Evolutionary conservation across 1,140 invertebrate genomes (phyloP), one percentile per base, ranked within the genome.

Genomic region (Zaprionus africanus): DNA sequence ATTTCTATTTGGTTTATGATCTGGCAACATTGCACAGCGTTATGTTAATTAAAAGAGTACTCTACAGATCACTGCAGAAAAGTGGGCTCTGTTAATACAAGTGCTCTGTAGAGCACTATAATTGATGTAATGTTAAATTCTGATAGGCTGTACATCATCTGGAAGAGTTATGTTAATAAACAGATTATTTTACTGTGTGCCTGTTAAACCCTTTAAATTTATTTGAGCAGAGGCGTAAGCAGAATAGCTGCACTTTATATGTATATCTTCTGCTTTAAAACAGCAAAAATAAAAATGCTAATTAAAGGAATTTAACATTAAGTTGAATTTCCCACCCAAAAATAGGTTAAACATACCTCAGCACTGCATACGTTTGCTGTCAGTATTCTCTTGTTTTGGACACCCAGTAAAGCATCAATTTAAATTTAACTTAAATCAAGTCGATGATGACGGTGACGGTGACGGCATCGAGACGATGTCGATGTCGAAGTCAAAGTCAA

Each of bases 341-440:
- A 5, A n/a, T 2, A 12, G 9, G 9, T 11, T 31, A 31, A 31
- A 11, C 0, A 11, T 41, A n/a, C 9, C 31, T 9, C 31, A 34
- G 17, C 7, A n/a, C 11, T 75, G 63, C 38, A 43, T 11, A 31
- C 13, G 31, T 9, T n/a, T 67, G 60, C 24, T 64, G 63, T 59
- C 71, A 68, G 67, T 61, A 11, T 11, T 61, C 19, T 59, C 73
- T 43, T 56, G 61, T 57, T 72, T 57, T 12, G 34, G 56, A 17
- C 31, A 73, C 49, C 53, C 49, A 34, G 63, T 41, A 62, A 22
- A 53, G 60, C 19, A 62, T 73, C 76, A 82, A 82, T 76, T 86
- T 76, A 70, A 82, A 76, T 76, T 76, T 7, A 38, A 59, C 24
- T 41, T 66, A n/a, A 66, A n/a, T 34, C 34, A 38, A 68, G 17